A percentile compares a stretch with the other conserved stretches of the same genome.
These are phyloP conservation scores for Datnioides undecimradiatus DNA, from an alignment of 2,113 vertebrate genomes.

Conservation along the genomic window DNA sequence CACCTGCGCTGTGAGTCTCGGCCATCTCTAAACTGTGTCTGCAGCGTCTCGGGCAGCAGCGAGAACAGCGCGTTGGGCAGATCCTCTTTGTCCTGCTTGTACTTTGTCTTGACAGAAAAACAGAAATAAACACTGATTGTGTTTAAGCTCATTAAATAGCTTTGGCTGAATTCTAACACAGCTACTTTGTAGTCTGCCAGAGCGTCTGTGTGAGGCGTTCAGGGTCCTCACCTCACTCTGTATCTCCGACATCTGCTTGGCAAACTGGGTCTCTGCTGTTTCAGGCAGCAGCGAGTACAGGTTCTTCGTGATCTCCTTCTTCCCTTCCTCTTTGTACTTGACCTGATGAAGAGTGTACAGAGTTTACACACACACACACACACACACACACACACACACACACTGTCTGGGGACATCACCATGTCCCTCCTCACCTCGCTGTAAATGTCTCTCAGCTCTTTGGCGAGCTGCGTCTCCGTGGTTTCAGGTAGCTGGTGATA, in stretches of 20 bases:
- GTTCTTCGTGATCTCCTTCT: constrained; percentile 81
- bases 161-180: too few relatives aligned
- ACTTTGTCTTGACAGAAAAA: constrained; percentile 25
- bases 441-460: constrained; percentile 49
- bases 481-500: constrained; percentile 75
- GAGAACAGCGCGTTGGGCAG: constrained; percentile 62
- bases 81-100: constrained; percentile 71
- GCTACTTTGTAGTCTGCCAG: too few relatives aligned
- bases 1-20: constrained; percentile 71
- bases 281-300: constrained; percentile 90
- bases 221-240: constrained; percentile 66
- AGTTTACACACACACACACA: neutral
- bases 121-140: neutral
- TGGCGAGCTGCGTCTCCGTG: constrained; percentile 66
- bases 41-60: constrained; percentile 72
- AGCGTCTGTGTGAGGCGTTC: constrained; percentile 21
- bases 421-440: constrained; percentile 75
- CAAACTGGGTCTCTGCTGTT: constrained; percentile 88
- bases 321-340: constrained; percentile 87
- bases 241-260: constrained; percentile 78
- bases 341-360: constrained; percentile 39
- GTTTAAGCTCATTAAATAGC: too few relatives aligned
- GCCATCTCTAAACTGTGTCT: constrained; percentile 77
- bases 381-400: neutral
- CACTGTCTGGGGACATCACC: too few relatives aligned